These are phyloP conservation scores for Melikaiella ostensackeni DNA, from an alignment of 2,888 invertebrate species.

Conservation along the genomic window DNA sequence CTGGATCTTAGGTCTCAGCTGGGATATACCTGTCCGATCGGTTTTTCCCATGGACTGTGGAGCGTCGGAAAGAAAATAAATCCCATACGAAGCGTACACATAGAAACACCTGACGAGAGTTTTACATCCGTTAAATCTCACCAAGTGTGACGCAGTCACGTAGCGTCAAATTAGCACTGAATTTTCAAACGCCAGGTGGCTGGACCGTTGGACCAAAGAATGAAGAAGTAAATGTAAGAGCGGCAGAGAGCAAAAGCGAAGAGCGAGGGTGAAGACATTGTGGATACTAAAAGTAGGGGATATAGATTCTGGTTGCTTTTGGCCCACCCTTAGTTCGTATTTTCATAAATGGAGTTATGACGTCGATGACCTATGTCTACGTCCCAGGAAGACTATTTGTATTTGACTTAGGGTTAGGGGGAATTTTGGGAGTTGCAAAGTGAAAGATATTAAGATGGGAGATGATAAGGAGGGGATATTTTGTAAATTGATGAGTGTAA, in stretches of 20 bases:
- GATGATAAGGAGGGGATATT: background rate
- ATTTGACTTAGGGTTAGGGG: background rate
- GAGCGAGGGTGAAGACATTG: slow-evolving; percentile 1
- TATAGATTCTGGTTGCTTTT: background rate
- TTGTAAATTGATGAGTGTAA: background rate
- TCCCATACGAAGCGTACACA: slow-evolving; percentile 24
- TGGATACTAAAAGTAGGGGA: background rate
- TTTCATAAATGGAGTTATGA: background rate
- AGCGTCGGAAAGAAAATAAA: slow-evolving; percentile 25
- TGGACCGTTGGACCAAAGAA: background rate
- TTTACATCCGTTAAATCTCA: slow-evolving; percentile 29
- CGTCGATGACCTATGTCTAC: background rate
- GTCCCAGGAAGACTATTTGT: background rate
- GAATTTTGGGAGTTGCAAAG: background rate
- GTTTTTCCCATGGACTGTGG: slow-evolving; percentile 14
- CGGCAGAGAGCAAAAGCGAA: background rate
- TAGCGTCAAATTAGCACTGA: slow-evolving; percentile 35
- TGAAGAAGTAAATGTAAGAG: background rate
- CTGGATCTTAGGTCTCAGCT: background rate
- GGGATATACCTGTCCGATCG: slow-evolving; percentile 13
- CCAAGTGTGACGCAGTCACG: slow-evolving; percentile 32
- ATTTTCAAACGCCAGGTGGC: slow-evolving; percentile 23
- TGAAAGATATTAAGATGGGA: background rate
- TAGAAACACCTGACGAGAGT: slow-evolving; percentile 23
- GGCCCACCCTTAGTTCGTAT: background rate